These are phyloP conservation scores for Aproaerema taeniolella DNA, from an alignment of 2,888 invertebrate genomes.

Conservation along the genomic window DNA sequence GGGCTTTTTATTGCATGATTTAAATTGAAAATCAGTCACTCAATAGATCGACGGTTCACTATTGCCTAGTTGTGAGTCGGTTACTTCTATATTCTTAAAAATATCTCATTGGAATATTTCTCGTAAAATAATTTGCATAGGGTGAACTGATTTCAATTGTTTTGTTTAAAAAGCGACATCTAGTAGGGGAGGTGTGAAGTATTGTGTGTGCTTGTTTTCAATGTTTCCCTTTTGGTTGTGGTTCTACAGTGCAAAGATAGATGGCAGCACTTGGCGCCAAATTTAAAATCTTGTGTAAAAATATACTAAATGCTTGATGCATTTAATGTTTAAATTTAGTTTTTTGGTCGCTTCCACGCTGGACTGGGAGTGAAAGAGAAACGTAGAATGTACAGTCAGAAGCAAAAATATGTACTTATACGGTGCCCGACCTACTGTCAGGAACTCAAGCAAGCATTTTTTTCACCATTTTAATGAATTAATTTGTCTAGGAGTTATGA, in stretches of 20 bases:
- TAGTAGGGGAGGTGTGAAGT: slow-evolving; percentile 32
- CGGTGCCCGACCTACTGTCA: no score
- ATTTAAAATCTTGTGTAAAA: slow-evolving; percentile 10
- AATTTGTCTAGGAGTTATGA: no score
- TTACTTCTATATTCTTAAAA: slow-evolving; percentile 21
- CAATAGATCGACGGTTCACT: slow-evolving; percentile 54
- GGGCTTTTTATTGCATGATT: slow-evolving; percentile 34
- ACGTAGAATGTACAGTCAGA: no score
- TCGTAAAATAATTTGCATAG: slow-evolving; percentile 22
- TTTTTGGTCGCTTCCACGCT: no score
- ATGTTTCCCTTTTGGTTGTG: slow-evolving; percentile 14
- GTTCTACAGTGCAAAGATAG: slow-evolving; percentile 31
- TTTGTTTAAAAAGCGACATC: slow-evolving; percentile 61
- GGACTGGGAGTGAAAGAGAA: no score
- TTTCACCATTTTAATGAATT: no score
- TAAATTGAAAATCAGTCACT: slow-evolving; percentile 57
- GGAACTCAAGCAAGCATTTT: no score
- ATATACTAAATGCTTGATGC: no score
- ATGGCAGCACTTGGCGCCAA: slow-evolving; percentile 43
- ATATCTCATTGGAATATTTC: slow-evolving; percentile 59
- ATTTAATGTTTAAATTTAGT: no score
- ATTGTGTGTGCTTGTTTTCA: slow-evolving; percentile 15
- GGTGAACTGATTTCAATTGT: slow-evolving; percentile 59
- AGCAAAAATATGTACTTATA: no score
- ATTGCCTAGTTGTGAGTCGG: slow-evolving; percentile 47